phyloP scores from a whole-genome alignment of 2,888 invertebrate species.

The Lasioglossum oenotherae region DNA sequence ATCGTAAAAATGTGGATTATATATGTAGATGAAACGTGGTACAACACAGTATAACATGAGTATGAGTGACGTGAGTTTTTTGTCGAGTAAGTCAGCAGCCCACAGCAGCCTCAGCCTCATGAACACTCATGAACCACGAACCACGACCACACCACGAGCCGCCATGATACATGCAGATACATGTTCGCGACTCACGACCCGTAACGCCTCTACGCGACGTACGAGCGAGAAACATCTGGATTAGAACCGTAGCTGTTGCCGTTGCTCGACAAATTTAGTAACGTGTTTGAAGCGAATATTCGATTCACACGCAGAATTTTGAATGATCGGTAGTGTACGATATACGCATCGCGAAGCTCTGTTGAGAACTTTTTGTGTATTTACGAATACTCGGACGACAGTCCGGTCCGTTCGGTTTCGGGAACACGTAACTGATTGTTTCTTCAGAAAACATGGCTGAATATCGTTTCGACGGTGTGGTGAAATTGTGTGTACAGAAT shows the following conservation, averaged over 20 bases:
- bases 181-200: constrained; percentile 15
- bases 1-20: background rate
- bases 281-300: background rate
- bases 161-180: constrained; percentile 52
- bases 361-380: constrained; percentile 49
- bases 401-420: constrained; percentile 61
- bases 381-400: constrained; percentile 53
- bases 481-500: constrained; percentile 80
- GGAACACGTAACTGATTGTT: constrained; percentile 80
- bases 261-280: background rate
- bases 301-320: background rate
- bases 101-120: background rate
- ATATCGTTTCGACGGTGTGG: constrained; percentile 79
- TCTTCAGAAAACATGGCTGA: constrained; percentile 83
- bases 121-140: background rate
- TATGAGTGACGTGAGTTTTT: background rate
- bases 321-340: background rate
- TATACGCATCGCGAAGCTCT: background rate
- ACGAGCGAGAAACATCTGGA: constrained; percentile 43
- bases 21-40: background rate
- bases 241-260: background rate
- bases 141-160: constrained; percentile 24
- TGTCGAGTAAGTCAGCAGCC: background rate
- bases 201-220: constrained; percentile 17
- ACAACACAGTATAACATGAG: background rate